A percentile compares a stretch with the other conserved stretches of the same genome.
These are phyloP conservation scores for Corydoras sp. DNA, from an alignment of 2,113 vertebrate genomes.

Conservation along the genomic window DNA sequence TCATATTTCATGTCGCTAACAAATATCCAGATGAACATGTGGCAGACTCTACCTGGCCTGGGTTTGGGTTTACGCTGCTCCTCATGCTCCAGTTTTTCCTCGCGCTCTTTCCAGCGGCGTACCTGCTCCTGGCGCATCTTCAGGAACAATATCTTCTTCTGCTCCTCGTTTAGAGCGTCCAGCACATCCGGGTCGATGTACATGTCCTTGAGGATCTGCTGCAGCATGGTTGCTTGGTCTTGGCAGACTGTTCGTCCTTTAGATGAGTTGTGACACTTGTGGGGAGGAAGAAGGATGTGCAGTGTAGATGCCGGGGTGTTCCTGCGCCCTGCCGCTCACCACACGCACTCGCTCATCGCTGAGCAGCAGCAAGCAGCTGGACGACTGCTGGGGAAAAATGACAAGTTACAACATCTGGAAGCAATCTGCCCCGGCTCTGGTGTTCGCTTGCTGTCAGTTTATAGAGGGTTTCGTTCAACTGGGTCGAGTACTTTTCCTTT, in stretches of 20 bases:
- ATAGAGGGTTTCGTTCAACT: slow-evolving; percentile 6
- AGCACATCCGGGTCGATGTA: slow-evolving; percentile 72
- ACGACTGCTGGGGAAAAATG: slow-evolving; percentile 38
- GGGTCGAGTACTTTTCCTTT: slow-evolving; percentile 1
- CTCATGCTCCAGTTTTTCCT: slow-evolving; percentile 63
- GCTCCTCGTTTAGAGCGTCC: slow-evolving; percentile 50
- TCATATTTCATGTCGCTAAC: too few relatives aligned
- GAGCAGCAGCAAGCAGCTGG: slow-evolving; percentile 28
- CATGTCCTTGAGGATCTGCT: slow-evolving; percentile 76
- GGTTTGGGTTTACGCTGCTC: slow-evolving; percentile 47
- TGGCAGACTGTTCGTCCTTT: slow-evolving; percentile 4
- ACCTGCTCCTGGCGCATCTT: slow-evolving; percentile 77
- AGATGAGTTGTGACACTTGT: background rate
- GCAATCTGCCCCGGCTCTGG: slow-evolving; percentile 15
- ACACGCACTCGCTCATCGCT: slow-evolving; percentile 33
- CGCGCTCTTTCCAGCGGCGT: slow-evolving; percentile 67
- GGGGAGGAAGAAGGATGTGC: slow-evolving; percentile 7
- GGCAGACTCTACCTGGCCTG: slow-evolving; percentile 57
- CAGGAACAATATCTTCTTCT: slow-evolving; percentile 64
- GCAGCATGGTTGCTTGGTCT: slow-evolving; percentile 59
- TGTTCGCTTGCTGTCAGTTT: slow-evolving; percentile 2
- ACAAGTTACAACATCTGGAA: slow-evolving; percentile 42
- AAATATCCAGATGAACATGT: background rate
- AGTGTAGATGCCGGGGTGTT: slow-evolving; percentile 14
- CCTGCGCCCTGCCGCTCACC: slow-evolving; percentile 22